Percentiles rank a stretch among this genome's conserved stretches.
Conservation (phyloP, 2,888 invertebrate species). For the Melangyna quadrimaculata region DNA sequence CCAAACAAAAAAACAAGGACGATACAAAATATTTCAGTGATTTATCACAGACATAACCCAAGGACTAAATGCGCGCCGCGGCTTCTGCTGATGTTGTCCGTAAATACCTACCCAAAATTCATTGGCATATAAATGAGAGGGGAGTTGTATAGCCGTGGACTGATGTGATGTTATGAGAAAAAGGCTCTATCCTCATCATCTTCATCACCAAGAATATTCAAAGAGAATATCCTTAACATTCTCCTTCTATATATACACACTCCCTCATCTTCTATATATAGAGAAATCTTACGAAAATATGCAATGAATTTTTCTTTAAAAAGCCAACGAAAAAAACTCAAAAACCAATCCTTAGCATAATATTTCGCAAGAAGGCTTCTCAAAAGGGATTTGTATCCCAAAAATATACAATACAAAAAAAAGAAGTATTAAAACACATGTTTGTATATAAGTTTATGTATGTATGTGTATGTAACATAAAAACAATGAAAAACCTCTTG, state of each 20-base stretch:
- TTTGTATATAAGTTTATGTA: neutral
- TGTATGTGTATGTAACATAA: neutral
- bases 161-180: neutral
- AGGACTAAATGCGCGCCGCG: conserved; percentile 31
- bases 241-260: neutral
- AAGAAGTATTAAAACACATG: conserved; percentile 24
- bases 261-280: neutral
- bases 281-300: conserved; percentile 61
- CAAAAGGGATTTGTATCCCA: conserved; percentile 33
- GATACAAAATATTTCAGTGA: conserved; percentile 29
- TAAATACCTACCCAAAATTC: neutral
- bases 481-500: conserved; percentile 31
- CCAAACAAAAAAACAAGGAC: conserved; percentile 18
- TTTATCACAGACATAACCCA: conserved; percentile 38
- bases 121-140: neutral
- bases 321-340: neutral
- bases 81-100: conserved; percentile 1
- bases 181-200: conserved; percentile 23
- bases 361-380: conserved; percentile 1
- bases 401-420: neutral
- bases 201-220: conserved; percentile 46
- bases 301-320: conserved; percentile 65
- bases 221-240: conserved; percentile 64
- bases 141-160: neutral
- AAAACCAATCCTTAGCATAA: conserved; percentile 50